Conservation (phyloP, 2,888 invertebrate species). For the Notodonta ziczac region DNA sequence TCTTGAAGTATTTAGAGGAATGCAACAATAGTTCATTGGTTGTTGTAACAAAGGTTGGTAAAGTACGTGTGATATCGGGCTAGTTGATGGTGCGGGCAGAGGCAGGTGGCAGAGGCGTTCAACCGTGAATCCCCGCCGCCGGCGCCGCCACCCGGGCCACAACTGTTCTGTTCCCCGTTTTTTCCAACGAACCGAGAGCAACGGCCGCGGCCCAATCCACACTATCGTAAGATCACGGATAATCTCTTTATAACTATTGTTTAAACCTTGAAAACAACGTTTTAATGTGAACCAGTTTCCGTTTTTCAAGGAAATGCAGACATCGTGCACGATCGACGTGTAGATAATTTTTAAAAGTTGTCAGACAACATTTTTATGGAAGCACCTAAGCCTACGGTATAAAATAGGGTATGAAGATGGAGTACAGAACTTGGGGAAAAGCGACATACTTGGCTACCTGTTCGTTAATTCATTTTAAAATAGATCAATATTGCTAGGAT, state of each 20-base stretch:
- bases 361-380: conserved; percentile 5
- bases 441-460: neutral
- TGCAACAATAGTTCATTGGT: neutral
- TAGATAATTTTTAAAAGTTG: conserved; percentile 24
- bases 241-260: conserved; percentile 39
- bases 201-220: conserved; percentile 61
- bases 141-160: conserved; percentile 46
- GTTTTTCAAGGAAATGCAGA: conserved; percentile 32
- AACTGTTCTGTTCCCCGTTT: conserved; percentile 71
- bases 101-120: conserved; percentile 76
- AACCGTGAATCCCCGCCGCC: conserved; percentile 75
- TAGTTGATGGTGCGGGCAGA: conserved; percentile 43
- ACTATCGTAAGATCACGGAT: conserved; percentile 43
- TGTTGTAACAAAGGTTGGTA: neutral
- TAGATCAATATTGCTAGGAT: conserved; percentile 77
- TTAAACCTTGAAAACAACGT: conserved; percentile 42
- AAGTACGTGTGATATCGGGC: conserved; percentile 47
- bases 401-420: neutral
- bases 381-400: neutral
- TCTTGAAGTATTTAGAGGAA: neutral
- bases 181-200: conserved; percentile 70
- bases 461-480: conserved; percentile 11
- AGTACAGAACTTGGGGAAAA: neutral
- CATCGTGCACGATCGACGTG: conserved; percentile 2
- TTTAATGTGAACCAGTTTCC: conserved; percentile 39